Evolutionary conservation across 2,888 invertebrate species (phyloP).

Genomic region (Dasysyrphus tricinctus): DNA sequence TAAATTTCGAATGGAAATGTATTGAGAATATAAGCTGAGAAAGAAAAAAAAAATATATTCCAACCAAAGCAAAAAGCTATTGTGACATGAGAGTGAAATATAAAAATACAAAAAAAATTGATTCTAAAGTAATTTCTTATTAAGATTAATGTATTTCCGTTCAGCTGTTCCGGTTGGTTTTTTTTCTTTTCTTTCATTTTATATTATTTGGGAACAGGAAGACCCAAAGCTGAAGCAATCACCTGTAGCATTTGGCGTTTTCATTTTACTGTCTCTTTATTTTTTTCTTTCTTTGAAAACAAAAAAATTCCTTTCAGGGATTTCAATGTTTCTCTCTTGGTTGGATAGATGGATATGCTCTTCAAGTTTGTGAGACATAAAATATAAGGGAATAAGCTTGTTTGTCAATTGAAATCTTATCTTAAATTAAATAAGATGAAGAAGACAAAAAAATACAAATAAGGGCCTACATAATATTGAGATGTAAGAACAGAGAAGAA

Average conservation of each 20-base stretch:
- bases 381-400: constrained; percentile 73
- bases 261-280: constrained; percentile 14
- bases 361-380: constrained; percentile 58
- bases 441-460: constrained; percentile 5
- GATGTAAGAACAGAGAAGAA: constrained; percentile 31
- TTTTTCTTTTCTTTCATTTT: background rate
- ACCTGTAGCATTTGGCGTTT: constrained; percentile 73
- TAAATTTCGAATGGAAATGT: constrained; percentile 14
- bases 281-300: background rate
- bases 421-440: constrained; percentile 58
- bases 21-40: background rate
- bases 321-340: constrained; percentile 24
- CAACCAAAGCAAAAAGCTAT: constrained; percentile 44
- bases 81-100: constrained; percentile 56
- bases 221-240: constrained; percentile 17
- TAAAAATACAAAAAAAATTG: constrained; percentile 62
- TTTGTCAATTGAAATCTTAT: constrained; percentile 74
- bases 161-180: constrained; percentile 48
- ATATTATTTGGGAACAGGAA: background rate
- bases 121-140: constrained; percentile 75
- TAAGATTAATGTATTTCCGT: constrained; percentile 75
- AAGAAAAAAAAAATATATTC: background rate
- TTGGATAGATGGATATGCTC: constrained; percentile 31
- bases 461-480: constrained; percentile 12
- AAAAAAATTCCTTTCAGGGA: constrained; percentile 12